Percentiles rank a stretch among this genome's conserved stretches.
Evolutionary conservation across 2,888 invertebrate genomes (phyloP).

Genomic region (Perizoma flavofasciatum): DNA sequence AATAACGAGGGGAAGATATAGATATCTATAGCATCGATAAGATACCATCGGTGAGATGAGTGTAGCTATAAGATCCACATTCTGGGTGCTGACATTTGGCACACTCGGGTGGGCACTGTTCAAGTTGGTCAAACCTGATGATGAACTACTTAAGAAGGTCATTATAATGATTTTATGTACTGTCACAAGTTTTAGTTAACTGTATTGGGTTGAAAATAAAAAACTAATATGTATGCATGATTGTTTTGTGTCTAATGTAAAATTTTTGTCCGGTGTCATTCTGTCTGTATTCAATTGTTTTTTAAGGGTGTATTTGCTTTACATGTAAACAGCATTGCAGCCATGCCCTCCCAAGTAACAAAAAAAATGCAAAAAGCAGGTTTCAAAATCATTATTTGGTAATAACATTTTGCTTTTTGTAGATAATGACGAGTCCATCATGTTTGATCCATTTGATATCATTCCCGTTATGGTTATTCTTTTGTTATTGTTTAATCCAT

Average conservation of each 20-base stretch:
- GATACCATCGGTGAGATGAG: constrained; percentile 67
- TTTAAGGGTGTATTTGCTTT: constrained; percentile 9
- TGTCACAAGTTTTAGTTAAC: constrained; percentile 32
- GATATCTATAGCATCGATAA: constrained; percentile 28
- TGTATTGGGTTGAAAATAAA: constrained; percentile 41
- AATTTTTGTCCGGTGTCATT: neutral
- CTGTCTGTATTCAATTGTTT: neutral
- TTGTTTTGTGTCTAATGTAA: constrained; percentile 20
- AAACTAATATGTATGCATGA: constrained; percentile 48
- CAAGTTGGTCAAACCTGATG: constrained; percentile 80
- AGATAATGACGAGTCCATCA: constrained; percentile 48
- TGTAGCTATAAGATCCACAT: constrained; percentile 75
- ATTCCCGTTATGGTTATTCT: neutral
- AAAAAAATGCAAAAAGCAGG: neutral
- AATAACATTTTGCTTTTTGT: constrained; percentile 3
- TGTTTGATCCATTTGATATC: constrained; percentile 60
- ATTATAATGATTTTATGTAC: constrained; percentile 51
- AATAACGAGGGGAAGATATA: constrained; percentile 77
- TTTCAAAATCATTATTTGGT: neutral
- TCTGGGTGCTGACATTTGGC: constrained; percentile 85
- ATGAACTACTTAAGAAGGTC: constrained; percentile 82
- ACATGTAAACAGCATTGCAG: neutral
- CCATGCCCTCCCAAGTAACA: neutral
- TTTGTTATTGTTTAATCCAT: constrained; percentile 3
- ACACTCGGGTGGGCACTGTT: constrained; percentile 85